Evolutionary conservation across 1,140 invertebrate genomes (phyloP), one percentile per base, ranked within the genome.

Genomic region (Eufriesea mexicana): DNA sequence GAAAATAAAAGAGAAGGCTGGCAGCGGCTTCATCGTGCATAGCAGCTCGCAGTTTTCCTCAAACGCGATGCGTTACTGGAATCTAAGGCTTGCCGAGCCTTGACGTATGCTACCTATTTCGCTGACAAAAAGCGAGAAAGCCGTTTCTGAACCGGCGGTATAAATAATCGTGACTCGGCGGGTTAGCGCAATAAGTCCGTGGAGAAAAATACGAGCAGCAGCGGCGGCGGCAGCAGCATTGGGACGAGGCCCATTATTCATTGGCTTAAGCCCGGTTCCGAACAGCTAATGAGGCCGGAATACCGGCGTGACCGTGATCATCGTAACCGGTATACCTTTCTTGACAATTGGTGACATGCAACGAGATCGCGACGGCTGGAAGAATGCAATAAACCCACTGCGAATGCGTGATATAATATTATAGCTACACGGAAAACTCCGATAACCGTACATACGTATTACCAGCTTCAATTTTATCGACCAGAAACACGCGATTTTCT

Each of bases 241-340:
- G 70, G 78, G 84, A 85, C 73, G 72, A 79, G 71, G 72, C 61
- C 73, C 75, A 89, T 89, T 88, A 88, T 77, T 89, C 88, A 84
- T 89, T 84, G 77, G 76, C 77, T 88, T 87, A 75, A 86, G 57
- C 59, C 67, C 57, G 70, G 73, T 64, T 79, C 66, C 79, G 62
- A 87, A 86, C 68, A 78, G 75, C 83, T 89, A 84, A 85, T 79
- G 79, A 82, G 78, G 76, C 84, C 64, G 84, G 74, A 84, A 85
- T 86, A 83, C 81, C 81, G 54, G 45, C 78, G 72, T 79, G 80
- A 70, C 81, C 55, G 42, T 54, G 61, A 79, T 73, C 55, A 59
- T 86, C 84, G 68, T 86, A 78, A 54, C 51, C 57, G 64, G 70
- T 62, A 55, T 72, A 51, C 61, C 25, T 67, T 61, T 74, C 74